Conservation (phyloP, 2,113 vertebrate species). For the Montifringilla adamsi region DNA sequence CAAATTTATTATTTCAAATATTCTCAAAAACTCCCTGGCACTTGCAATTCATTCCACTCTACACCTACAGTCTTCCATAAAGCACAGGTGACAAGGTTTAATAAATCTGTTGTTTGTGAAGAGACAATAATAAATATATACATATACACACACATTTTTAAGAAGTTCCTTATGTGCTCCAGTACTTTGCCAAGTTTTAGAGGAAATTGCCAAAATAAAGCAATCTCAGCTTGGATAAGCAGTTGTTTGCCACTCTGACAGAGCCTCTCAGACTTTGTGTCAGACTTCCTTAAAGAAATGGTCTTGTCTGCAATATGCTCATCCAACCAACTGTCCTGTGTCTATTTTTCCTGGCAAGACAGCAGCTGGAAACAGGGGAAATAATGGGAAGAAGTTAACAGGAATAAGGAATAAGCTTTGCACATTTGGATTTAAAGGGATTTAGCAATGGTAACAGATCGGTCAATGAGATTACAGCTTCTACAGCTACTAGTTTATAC, state of each 20-base stretch:
- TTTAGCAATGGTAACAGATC: neutral
- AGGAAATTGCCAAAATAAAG: neutral
- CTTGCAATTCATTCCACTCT: neutral
- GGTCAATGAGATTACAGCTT: neutral
- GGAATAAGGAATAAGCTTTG: neutral
- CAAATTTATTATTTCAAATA: neutral
- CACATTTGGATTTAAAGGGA: neutral
- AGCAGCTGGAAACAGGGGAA: neutral
- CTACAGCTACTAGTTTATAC: neutral
- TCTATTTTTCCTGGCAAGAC: neutral
- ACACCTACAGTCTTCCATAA: neutral
- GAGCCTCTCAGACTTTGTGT: constrained; percentile 30
- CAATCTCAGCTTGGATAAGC: constrained; percentile 24
- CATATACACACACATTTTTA: neutral
- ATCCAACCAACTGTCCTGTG: neutral
- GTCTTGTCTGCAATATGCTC: constrained; percentile 20
- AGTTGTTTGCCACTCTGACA: constrained; percentile 27
- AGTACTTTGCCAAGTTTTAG: neutral
- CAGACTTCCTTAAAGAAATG: constrained; percentile 32
- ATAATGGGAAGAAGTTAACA: neutral
- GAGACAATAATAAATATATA: neutral
- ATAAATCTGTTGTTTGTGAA: neutral
- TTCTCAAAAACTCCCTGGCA: neutral
- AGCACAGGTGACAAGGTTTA: neutral
- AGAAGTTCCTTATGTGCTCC: constrained; percentile 10